These are phyloP conservation scores for Dendrolimus punctatus DNA, from an alignment of 1,140 invertebrate species.

Conservation along the genomic window DNA sequence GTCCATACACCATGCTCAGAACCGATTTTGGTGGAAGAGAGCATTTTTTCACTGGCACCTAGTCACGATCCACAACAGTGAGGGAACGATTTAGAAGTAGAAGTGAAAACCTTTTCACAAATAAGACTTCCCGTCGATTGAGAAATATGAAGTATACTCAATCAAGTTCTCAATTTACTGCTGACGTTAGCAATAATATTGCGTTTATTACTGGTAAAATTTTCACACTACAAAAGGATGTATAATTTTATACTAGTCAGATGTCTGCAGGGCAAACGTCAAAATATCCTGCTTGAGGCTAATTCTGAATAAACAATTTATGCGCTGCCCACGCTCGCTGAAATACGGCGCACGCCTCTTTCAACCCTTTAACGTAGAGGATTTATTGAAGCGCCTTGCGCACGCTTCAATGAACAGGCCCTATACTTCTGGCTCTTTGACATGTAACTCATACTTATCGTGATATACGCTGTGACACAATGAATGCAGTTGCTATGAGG, in stretches of 20 bases:
- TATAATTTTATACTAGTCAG: constrained; percentile 27
- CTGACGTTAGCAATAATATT: neutral
- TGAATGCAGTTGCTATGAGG: constrained; percentile 24
- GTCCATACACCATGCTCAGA: no score
- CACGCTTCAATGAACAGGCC: constrained; percentile 42
- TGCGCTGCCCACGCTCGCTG: constrained; percentile 45
- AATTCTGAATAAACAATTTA: constrained; percentile 56
- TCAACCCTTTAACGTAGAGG: constrained; percentile 56
- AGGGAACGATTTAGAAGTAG: no score
- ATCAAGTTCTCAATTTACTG: no score
- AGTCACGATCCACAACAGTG: no score
- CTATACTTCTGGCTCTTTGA: constrained; percentile 34
- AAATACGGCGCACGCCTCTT: constrained; percentile 52
- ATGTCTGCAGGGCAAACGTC: constrained; percentile 24
- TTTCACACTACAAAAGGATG: constrained; percentile 6
- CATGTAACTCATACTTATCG: constrained; percentile 34
- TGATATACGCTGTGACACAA: constrained; percentile 34
- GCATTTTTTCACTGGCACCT: no score
- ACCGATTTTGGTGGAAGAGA: no score
- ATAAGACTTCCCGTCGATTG: no score
- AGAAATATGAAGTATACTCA: no score
- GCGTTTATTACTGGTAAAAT: constrained; percentile 1
- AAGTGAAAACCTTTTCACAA: no score
- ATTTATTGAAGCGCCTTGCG: constrained; percentile 52
- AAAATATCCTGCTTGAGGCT: constrained; percentile 54